Evolutionary conservation across 2,888 invertebrate species (phyloP).

Genomic region (Ommatoiulus sabulosus): DNA sequence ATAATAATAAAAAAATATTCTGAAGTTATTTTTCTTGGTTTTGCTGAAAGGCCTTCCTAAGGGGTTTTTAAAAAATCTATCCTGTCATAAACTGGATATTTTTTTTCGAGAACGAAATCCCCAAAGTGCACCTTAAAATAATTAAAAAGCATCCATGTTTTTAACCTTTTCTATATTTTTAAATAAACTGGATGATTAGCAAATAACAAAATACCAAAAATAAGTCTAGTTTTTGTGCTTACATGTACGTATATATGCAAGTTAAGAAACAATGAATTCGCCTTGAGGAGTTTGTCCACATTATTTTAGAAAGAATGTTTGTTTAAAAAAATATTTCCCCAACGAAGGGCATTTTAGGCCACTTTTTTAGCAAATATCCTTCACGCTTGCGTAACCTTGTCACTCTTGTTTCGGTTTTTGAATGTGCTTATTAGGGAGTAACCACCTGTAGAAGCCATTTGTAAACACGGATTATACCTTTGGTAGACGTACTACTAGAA

Average conservation of each 20-base stretch:
- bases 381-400: conserved; percentile 7
- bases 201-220: no score
- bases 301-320: background rate
- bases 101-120: no score
- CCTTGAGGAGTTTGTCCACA: background rate
- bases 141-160: no score
- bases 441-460: background rate
- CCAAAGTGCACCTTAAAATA: no score
- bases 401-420: background rate
- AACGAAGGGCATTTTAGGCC: background rate
- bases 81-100: no score
- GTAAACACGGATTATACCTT: background rate
- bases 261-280: background rate
- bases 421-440: conserved; percentile 22
- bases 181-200: no score
- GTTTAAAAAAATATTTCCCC: background rate
- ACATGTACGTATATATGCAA: background rate
- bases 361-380: background rate
- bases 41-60: no score
- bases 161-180: no score
- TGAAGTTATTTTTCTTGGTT: no score
- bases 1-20: no score
- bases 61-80: no score
- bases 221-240: background rate
- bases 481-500: background rate